Evolutionary conservation across 2,797 vertebrate species (phyloP).

Genomic region (Nannoperca obscura): DNA sequence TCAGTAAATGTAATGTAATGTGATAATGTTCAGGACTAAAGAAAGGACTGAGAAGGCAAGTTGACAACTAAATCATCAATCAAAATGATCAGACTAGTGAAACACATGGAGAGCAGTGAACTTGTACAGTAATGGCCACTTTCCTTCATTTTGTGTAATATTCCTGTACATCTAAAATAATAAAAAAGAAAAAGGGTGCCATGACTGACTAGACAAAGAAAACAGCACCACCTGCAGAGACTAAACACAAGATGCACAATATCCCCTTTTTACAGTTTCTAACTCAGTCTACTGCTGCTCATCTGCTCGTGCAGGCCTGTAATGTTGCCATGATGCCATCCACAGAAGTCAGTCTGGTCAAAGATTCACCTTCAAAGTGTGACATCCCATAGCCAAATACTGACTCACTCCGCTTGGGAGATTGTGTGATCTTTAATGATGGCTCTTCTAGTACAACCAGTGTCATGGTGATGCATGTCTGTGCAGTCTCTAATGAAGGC

Average conservation of each 20-base stretch:
- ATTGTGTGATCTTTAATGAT: not conserved
- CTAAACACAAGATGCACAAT: no score
- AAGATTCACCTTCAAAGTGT: conserved; percentile 23
- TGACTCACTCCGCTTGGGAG: conserved; percentile 26
- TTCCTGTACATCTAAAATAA: not conserved
- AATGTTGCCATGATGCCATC: conserved; percentile 8
- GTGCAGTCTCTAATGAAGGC: not conserved
- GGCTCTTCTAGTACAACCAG: no score
- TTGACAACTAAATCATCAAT: not conserved
- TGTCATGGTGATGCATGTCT: not conserved
- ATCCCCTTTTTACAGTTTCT: not conserved
- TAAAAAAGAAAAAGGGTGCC: not conserved
- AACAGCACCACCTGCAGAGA: conserved; percentile 21
- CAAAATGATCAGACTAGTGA: not conserved
- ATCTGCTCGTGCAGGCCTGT: not conserved
- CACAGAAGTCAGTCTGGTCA: conserved; percentile 5
- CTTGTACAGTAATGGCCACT: not conserved
- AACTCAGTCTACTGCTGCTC: not conserved
- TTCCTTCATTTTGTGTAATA: not conserved
- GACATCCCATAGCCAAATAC: conserved; percentile 16
- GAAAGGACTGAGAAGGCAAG: not conserved
- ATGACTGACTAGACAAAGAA: conserved; percentile 14
- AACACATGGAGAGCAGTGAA: conserved; percentile 7
- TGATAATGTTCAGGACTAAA: not conserved
- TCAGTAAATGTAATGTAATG: no score